Conservation (phyloP, 1,140 invertebrate genomes). For the Drosophila lacertosa region DNA sequence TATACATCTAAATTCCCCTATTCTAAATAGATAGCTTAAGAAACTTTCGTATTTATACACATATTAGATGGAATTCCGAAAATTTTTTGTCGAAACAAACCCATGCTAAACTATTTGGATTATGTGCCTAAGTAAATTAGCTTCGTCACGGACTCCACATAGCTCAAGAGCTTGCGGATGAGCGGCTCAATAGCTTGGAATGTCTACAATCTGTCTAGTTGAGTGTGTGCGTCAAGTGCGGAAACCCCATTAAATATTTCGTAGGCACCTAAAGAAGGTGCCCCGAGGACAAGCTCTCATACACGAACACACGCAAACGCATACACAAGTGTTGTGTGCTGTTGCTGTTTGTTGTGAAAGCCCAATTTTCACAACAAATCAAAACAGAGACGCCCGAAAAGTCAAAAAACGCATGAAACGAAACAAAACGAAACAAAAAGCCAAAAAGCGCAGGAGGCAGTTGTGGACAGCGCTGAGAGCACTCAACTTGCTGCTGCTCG, state of each 20-base stretch:
- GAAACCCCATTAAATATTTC: constrained; percentile 77
- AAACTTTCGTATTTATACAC: no score
- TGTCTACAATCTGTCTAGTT: constrained; percentile 32
- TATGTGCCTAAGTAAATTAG: constrained; percentile 9
- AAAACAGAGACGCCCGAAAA: constrained; percentile 65
- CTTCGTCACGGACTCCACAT: constrained; percentile 24
- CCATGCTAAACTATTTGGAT: constrained; percentile 2
- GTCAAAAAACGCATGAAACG: constrained; percentile 58
- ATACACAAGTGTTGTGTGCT: not conserved
- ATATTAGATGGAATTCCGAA: not conserved
- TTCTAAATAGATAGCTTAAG: no score
- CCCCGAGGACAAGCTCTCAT: constrained; percentile 25
- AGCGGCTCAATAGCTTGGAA: constrained; percentile 40
- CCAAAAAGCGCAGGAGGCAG: constrained; percentile 23
- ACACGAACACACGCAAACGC: constrained; percentile 2
- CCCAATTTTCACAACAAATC: constrained; percentile 80
- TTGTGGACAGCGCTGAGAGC: constrained; percentile 29
- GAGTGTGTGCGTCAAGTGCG: constrained; percentile 63
- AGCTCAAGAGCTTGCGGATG: constrained; percentile 25
- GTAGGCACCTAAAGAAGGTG: constrained; percentile 60
- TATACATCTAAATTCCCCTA: no score
- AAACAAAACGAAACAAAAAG: constrained; percentile 47
- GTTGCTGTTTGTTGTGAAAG: constrained; percentile 66
- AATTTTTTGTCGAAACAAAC: not conserved
- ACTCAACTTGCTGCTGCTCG: constrained; percentile 31